Evolutionary conservation across 2,113 vertebrate genomes (phyloP).

Genomic region (Notarius lentiginosus): DNA sequence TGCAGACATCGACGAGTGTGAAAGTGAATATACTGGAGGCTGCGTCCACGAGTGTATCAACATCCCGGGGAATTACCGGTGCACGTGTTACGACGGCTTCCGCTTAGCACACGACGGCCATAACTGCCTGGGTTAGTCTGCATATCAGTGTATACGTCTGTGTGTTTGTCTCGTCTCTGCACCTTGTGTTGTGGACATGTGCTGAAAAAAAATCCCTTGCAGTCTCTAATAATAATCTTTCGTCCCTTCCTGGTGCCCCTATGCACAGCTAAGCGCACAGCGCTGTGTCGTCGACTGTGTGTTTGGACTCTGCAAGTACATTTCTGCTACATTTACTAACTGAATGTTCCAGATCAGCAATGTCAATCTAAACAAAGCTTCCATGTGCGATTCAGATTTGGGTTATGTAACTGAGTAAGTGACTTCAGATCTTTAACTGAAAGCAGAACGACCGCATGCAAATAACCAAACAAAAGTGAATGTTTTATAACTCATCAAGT

Average conservation of each 20-base stretch:
- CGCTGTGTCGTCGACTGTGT: constrained; percentile 18
- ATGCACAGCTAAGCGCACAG: not conserved
- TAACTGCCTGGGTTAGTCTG: constrained; percentile 88
- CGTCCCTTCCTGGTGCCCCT: not conserved
- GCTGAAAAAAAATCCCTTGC: not conserved
- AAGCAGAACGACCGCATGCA: constrained; percentile 32
- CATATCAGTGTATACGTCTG: not conserved
- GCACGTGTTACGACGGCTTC: constrained; percentile 96
- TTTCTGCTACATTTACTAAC: constrained; percentile 30
- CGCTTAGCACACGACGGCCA: constrained; percentile 92
- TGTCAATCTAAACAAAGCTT: constrained; percentile 32
- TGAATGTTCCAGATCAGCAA: constrained; percentile 44
- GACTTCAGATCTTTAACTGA: constrained; percentile 35
- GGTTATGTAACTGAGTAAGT: constrained; percentile 27
- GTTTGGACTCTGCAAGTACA: constrained; percentile 31
- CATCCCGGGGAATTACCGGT: constrained; percentile 96
- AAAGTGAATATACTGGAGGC: constrained; percentile 89
- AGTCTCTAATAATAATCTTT: not conserved
- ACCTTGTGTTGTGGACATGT: not conserved
- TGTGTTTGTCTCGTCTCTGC: constrained; percentile 6
- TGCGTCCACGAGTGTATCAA: constrained; percentile 98
- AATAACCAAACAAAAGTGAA: constrained; percentile 18
- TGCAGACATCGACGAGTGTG: constrained; percentile 93
- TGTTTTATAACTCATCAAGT: not conserved
- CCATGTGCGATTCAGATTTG: constrained; percentile 31